These are phyloP conservation scores for Saccopteryx leptura DNA, from an alignment of 2,113 vertebrate species.

Conservation along the genomic window DNA sequence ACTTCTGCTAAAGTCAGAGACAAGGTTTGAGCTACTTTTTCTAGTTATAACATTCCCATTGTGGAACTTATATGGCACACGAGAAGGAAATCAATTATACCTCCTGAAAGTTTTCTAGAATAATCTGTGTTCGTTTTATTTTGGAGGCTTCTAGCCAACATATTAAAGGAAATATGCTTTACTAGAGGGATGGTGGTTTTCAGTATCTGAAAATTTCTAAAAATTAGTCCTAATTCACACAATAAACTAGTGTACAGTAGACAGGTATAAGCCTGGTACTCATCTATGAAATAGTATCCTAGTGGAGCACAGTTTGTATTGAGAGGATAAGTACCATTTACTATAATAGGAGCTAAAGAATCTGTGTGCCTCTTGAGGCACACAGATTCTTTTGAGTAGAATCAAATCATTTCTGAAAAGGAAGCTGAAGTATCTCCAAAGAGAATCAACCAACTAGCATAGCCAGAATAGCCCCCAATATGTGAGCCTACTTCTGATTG, in stretches of 20 bases:
- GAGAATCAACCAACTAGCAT: background rate
- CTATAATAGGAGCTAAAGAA: background rate
- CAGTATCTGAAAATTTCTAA: slow-evolving; percentile 25
- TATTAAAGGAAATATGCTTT: background rate
- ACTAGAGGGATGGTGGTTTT: background rate
- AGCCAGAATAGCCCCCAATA: background rate
- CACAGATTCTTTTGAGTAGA: background rate
- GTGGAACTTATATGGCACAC: background rate
- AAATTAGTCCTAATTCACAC: background rate
- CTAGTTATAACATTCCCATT: background rate
- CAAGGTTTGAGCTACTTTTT: background rate
- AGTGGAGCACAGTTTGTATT: background rate
- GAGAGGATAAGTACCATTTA: background rate
- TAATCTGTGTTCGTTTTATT: slow-evolving; percentile 6
- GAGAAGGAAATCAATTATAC: background rate
- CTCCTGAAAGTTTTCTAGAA: background rate
- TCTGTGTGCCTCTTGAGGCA: background rate
- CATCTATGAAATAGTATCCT: background rate
- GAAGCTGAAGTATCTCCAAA: background rate
- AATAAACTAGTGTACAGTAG: background rate
- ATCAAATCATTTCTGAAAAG: slow-evolving; percentile 5
- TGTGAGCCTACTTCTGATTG: background rate
- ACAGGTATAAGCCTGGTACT: background rate
- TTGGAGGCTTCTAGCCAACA: background rate
- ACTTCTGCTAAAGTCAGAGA: background rate